Evolutionary conservation across 1,140 invertebrate genomes (phyloP), one percentile per base, ranked within the genome.

Genomic region (Drosophila sproati): DNA sequence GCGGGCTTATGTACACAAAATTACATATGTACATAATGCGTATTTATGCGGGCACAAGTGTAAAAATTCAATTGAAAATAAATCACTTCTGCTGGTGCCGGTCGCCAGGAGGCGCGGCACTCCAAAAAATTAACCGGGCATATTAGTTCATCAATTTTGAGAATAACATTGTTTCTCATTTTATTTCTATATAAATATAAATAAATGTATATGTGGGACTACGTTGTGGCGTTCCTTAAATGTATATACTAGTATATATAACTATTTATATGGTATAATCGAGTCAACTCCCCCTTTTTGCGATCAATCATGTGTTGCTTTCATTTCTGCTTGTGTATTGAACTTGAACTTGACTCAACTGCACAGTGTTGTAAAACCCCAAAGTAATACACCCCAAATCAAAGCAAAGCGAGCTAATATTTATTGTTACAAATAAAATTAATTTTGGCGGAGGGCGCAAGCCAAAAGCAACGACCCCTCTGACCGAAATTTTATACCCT

Each of bases 391-490:
- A 10, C 10, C 8, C 8, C 39, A 41, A 41, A 41, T 8, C 39
- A n/a, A 41, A 60, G 29, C 39, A 37, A 37, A 67, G 39, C 12
- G 20, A 39, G 6, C 20, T 35, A 20, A 54, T 20, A 20, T 56
- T 63, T 57, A 71, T 67, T 67, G 37, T 73, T 95, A 95, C 61
- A 56, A 68, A 56, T 77, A 68, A 56, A 12, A 45, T 48, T 31
- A 8, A 37, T 54, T 59, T 37, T 35, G 8, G 32, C 12, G 7
- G 4, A 10, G 28, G 10, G 39, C 37, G 45, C 7, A 8, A 45
- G 7, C 32, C 5, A 29, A 34, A 34, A 3, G 39, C 39, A 29
- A 7, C 34, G 34, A 50, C 32, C 57, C 32, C 10, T 43, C 10
- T 43, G 10, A 4, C 4, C 39, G 10, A 39, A 7, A 8, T 39